Conservation (phyloP, 2,797 vertebrate species). For the Presbytis comata region DNA sequence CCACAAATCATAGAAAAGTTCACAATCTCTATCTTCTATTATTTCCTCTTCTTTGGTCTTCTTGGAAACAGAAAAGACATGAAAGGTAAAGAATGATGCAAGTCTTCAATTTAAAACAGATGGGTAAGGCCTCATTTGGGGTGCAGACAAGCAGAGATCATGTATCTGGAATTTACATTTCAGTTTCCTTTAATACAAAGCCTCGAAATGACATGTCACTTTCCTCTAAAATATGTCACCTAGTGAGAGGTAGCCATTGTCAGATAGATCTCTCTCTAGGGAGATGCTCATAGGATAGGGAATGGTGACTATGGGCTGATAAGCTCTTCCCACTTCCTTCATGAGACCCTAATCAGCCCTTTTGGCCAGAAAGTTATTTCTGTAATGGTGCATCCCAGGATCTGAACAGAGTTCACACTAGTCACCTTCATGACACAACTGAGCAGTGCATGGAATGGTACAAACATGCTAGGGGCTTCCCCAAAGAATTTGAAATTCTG, state of each 20-base stretch:
- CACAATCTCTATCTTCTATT: neutral
- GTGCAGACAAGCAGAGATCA: neutral
- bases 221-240: neutral
- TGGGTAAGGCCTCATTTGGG: neutral
- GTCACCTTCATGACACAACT: neutral
- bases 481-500: neutral
- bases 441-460: neutral
- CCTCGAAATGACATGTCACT: neutral
- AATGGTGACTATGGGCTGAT: neutral
- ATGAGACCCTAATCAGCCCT: neutral
- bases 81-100: neutral
- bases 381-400: neutral
- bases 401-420: neutral
- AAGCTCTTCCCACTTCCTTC: neutral
- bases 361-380: neutral
- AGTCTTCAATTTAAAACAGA: constrained; percentile 26
- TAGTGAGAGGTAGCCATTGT: neutral
- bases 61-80: neutral
- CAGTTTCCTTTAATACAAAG: neutral
- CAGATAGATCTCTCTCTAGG: neutral
- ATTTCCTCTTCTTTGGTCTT: neutral
- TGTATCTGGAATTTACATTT: neutral
- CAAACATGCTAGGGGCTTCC: neutral
- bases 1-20: neutral
- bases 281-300: neutral